A percentile compares a stretch with the other conserved stretches of the same genome.
phyloP scores from a whole-genome alignment of 2,113 vertebrate genomes.

The Alces alces region DNA sequence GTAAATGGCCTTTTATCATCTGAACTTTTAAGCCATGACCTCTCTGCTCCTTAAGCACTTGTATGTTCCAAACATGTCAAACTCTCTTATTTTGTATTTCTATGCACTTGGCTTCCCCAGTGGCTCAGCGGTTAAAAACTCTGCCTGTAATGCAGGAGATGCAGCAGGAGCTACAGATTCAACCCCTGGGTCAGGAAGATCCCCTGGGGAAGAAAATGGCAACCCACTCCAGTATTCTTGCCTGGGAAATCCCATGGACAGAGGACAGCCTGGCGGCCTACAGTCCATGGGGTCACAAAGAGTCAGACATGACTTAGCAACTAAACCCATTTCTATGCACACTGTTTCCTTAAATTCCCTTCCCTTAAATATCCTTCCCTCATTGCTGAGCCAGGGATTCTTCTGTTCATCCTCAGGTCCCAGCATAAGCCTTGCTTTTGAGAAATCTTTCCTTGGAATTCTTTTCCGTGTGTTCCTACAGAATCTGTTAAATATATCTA shows the following conservation, averaged over 20 bases:
- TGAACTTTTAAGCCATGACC: not conserved
- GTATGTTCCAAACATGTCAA: not conserved
- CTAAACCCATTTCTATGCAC: not conserved
- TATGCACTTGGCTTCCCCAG: not conserved
- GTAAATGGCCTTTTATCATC: not conserved
- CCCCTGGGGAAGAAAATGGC: not conserved
- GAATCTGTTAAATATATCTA: not conserved
- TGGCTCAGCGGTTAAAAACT: not conserved
- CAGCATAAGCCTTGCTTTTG: not conserved
- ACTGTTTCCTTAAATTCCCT: not conserved
- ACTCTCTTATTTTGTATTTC: not conserved
- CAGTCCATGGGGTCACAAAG: not conserved
- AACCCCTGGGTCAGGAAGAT: not conserved
- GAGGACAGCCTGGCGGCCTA: not conserved
- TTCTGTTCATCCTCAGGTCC: not conserved
- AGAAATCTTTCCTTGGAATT: not conserved
- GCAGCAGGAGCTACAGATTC: rapidly evolving
- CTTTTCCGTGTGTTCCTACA: not conserved
- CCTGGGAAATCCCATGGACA: not conserved
- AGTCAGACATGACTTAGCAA: not conserved
- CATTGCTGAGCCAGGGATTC: not conserved
- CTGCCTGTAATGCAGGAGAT: not conserved
- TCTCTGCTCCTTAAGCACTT: not conserved
- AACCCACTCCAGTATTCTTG: not conserved
- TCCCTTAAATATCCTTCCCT: not conserved